Percentiles rank a stretch among this genome's conserved stretches.
Evolutionary conservation across 2,113 vertebrate genomes (phyloP).

Genomic region (Indri indri): DNA sequence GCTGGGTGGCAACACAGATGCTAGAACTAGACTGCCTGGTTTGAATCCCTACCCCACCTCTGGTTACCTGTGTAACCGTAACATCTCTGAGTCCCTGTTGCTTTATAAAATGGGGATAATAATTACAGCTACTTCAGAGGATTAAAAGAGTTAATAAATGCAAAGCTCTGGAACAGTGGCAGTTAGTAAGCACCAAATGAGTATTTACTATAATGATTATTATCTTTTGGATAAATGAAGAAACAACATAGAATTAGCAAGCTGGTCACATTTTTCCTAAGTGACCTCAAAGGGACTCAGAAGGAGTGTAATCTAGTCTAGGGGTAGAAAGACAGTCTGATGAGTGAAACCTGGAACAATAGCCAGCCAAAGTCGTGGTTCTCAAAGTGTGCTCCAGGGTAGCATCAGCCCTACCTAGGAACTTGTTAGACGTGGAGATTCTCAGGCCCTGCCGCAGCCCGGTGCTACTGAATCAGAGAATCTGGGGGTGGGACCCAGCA

Average conservation of each 20-base stretch:
- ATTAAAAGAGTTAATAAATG: not conserved
- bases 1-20: not conserved
- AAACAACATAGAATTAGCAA: not conserved
- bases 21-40: not conserved
- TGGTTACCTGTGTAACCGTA: not conserved
- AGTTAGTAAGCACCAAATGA: not conserved
- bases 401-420: not conserved
- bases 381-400: not conserved
- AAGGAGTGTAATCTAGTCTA: not conserved
- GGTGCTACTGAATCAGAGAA: not conserved
- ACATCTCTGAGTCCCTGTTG: not conserved
- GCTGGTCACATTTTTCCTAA: constrained; percentile 28
- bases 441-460: not conserved
- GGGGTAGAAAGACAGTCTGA: not conserved
- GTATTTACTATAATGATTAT: not conserved
- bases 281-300: not conserved
- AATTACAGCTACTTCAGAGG: constrained; percentile 2
- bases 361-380: not conserved
- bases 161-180: not conserved
- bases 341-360: not conserved
- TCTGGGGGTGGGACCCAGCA: not conserved
- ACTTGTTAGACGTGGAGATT: not conserved
- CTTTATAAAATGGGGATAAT: not conserved
- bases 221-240: constrained; percentile 26
- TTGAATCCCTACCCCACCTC: not conserved